Evolutionary conservation across 2,797 vertebrate species (phyloP).

Genomic region (Diplodus puntazzo): DNA sequence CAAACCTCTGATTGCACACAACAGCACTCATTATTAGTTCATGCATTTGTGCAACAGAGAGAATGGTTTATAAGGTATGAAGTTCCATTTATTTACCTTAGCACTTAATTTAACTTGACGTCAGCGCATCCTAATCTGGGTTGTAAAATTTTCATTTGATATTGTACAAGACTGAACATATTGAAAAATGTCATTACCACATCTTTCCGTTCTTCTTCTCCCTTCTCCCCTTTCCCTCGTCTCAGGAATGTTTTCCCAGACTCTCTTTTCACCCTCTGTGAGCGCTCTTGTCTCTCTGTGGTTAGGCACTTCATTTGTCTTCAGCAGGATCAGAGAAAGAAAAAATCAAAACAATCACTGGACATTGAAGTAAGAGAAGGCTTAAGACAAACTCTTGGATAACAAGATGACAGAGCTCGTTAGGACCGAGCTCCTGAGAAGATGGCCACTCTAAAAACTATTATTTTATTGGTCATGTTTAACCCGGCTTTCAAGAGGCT

Average conservation of each 20-base stretch:
- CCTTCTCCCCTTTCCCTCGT: conserved; percentile 60
- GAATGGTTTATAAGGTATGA: neutral
- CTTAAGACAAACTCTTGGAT: conserved; percentile 64
- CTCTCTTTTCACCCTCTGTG: conserved; percentile 76
- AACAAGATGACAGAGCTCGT: conserved; percentile 76
- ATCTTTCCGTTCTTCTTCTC: conserved; percentile 54
- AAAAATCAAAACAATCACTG: conserved; percentile 83
- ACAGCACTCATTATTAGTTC: neutral
- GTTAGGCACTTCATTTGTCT: conserved; percentile 85
- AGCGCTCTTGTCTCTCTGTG: conserved; percentile 81
- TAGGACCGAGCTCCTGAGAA: conserved; percentile 37
- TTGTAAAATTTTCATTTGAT: conserved; percentile 22
- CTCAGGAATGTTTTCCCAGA: conserved; percentile 83
- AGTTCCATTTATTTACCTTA: conserved; percentile 11
- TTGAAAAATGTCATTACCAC: conserved; percentile 48
- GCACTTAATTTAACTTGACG: neutral
- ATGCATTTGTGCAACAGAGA: conserved; percentile 2
- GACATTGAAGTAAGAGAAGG: conserved; percentile 65
- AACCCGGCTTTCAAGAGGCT: neutral
- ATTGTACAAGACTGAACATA: conserved; percentile 26
- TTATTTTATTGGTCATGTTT: conserved; percentile 19
- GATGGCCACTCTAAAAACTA: conserved; percentile 11
- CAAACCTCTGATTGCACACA: conserved; percentile 13
- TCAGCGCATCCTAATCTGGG: conserved; percentile 15
- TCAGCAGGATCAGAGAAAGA: conserved; percentile 80